Percentiles rank a stretch among this genome's conserved stretches.
These are phyloP conservation scores for Lepilemur ruficaudatus DNA, from an alignment of 2,797 vertebrate genomes.

Conservation along the genomic window DNA sequence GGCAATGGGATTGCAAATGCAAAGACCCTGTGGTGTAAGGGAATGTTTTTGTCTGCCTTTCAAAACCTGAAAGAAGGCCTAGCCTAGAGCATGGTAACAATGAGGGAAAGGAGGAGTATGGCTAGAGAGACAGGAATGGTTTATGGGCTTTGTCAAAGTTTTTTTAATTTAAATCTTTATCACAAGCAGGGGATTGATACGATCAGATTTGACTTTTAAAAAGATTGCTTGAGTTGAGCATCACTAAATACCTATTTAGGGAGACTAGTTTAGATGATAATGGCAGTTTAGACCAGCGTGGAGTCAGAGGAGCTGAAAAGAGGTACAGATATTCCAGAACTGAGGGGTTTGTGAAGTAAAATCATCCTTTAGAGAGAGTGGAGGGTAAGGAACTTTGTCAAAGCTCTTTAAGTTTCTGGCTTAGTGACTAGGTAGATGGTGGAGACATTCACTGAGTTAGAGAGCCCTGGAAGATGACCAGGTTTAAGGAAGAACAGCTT, in stretches of 20 bases:
- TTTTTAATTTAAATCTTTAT: neutral
- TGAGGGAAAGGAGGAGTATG: neutral
- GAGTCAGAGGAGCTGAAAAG: neutral
- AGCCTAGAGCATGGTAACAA: neutral
- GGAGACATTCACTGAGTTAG: neutral
- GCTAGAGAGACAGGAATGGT: neutral
- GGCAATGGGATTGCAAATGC: neutral
- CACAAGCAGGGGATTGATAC: neutral
- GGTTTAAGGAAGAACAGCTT: constrained; percentile 14
- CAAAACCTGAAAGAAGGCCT: neutral
- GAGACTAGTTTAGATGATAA: neutral
- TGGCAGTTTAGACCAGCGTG: neutral
- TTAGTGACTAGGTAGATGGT: neutral
- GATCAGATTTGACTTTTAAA: neutral
- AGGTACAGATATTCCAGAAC: neutral
- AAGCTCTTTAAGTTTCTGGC: neutral
- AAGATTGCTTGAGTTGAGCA: neutral
- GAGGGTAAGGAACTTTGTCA: neutral
- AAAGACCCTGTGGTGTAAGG: neutral
- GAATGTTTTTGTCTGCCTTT: neutral
- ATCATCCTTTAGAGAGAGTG: neutral
- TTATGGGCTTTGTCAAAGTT: neutral
- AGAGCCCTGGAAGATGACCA: neutral
- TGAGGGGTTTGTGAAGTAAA: neutral
- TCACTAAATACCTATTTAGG: neutral